Evolutionary conservation across 2,888 invertebrate genomes (phyloP).

Genomic region (Hypomecis punctinalis): DNA sequence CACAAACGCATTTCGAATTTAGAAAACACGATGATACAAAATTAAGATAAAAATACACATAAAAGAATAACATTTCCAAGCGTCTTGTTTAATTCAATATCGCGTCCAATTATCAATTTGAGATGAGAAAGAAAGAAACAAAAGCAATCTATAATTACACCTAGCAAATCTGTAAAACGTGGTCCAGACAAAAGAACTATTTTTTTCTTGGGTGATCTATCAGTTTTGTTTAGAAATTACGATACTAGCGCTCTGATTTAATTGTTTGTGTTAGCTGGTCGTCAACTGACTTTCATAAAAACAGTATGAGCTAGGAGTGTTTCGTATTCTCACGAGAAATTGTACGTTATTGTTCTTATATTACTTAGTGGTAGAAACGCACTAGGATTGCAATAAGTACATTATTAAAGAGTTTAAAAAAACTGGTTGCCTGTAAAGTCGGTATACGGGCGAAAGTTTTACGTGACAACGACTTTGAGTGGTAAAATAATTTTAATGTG

Average conservation of each 20-base stretch:
- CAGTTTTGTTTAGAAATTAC: not conserved
- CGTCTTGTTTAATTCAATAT: slow-evolving; percentile 18
- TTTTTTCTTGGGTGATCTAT: not conserved
- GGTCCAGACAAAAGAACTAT: not conserved
- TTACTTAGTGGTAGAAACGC: slow-evolving; percentile 8
- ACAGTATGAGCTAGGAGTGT: slow-evolving; percentile 17
- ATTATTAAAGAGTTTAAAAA: too few species aligned
- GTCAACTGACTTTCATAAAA: slow-evolving; percentile 25
- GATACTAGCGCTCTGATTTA: not conserved
- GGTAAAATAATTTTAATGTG: too few species aligned
- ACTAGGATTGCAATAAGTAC: not conserved
- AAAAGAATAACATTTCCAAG: slow-evolving; percentile 2
- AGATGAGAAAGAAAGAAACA: slow-evolving; percentile 32
- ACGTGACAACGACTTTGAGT: too few species aligned
- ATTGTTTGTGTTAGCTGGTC: not conserved
- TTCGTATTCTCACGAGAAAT: slow-evolving; percentile 50
- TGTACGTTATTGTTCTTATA: slow-evolving; percentile 49
- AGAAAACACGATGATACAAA: not conserved
- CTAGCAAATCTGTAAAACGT: not conserved
- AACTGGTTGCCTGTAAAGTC: too few species aligned
- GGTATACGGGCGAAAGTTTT: too few species aligned
- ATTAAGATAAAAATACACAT: slow-evolving; percentile 7
- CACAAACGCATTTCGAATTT: too few species aligned
- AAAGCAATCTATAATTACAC: slow-evolving; percentile 27
- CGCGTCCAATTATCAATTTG: slow-evolving; percentile 27